Percentiles rank a stretch among this genome's conserved stretches.
Conservation (phyloP, 1,140 invertebrate species). For the Streblospio benedicti region DNA sequence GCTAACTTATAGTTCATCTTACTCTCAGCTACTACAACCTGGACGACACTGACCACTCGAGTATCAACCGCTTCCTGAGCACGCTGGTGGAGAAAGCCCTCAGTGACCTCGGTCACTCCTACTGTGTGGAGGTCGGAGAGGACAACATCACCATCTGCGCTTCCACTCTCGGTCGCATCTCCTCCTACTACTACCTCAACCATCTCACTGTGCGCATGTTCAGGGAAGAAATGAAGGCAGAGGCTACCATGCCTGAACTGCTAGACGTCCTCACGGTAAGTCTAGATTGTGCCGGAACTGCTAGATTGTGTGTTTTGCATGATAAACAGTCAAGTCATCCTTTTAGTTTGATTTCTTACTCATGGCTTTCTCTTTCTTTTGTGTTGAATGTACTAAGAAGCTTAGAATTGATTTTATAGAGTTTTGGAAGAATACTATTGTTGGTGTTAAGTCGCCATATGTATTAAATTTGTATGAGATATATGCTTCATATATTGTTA, state of each 20-base stretch:
- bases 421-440: too few relatives aligned
- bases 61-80: slow-evolving; percentile 58
- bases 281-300: slow-evolving; percentile 7
- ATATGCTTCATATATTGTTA: too few relatives aligned
- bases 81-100: slow-evolving; percentile 70
- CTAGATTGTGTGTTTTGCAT: neutral
- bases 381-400: too few relatives aligned
- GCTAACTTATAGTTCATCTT: too few relatives aligned
- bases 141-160: slow-evolving; percentile 62
- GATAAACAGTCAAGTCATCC: too few relatives aligned
- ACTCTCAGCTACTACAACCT: slow-evolving; percentile 67
- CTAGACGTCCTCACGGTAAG: slow-evolving; percentile 64
- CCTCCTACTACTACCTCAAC: slow-evolving; percentile 95
- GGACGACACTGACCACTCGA: slow-evolving; percentile 62
- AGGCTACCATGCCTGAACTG: slow-evolving; percentile 64
- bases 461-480: too few relatives aligned
- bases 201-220: slow-evolving; percentile 85
- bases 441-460: too few relatives aligned
- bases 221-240: slow-evolving; percentile 56
- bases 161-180: slow-evolving; percentile 84
- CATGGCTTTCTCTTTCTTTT: too few relatives aligned
- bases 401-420: too few relatives aligned
- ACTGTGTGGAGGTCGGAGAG: slow-evolving; percentile 62
- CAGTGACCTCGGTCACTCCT: slow-evolving; percentile 60
- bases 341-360: too few relatives aligned